phyloP scores from a whole-genome alignment of 2,113 vertebrate species.

The Hippoglossus stenolepis region DNA sequence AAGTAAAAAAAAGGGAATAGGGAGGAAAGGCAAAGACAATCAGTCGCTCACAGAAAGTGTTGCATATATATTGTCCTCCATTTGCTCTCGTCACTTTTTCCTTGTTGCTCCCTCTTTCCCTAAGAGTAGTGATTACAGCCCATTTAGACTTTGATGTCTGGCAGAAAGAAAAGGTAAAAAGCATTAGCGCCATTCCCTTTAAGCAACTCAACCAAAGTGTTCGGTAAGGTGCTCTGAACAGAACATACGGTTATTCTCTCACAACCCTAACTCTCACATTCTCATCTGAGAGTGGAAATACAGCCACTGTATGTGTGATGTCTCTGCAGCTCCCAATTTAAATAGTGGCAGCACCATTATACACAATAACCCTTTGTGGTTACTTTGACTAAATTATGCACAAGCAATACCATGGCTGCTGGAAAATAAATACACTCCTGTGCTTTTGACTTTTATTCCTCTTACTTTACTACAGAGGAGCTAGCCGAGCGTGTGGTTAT shows the following conservation, averaged over 20 bases:
- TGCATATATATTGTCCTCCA: background rate
- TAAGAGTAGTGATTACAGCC: background rate
- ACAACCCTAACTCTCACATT: background rate
- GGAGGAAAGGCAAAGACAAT: background rate
- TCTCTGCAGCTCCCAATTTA: background rate
- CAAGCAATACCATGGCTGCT: background rate
- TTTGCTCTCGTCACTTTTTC: background rate
- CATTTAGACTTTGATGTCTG: background rate
- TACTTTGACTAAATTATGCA: constrained; percentile 4
- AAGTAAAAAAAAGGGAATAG: background rate
- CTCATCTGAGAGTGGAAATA: constrained; percentile 1
- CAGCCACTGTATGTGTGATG: background rate
- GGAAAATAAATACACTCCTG: background rate
- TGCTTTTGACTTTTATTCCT: background rate
- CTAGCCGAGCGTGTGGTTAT: background rate
- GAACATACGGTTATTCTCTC: background rate
- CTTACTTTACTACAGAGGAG: background rate
- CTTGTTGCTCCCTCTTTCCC: background rate
- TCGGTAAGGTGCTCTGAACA: background rate
- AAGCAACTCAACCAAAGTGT: background rate
- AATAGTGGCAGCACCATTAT: background rate
- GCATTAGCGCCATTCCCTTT: too few species aligned
- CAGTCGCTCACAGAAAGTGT: background rate
- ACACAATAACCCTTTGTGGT: background rate
- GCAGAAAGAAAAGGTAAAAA: background rate